Evolutionary conservation across 2,888 invertebrate species (phyloP), one percentile per base, ranked within the genome.

Genomic region (Cerastoderma edule): DNA sequence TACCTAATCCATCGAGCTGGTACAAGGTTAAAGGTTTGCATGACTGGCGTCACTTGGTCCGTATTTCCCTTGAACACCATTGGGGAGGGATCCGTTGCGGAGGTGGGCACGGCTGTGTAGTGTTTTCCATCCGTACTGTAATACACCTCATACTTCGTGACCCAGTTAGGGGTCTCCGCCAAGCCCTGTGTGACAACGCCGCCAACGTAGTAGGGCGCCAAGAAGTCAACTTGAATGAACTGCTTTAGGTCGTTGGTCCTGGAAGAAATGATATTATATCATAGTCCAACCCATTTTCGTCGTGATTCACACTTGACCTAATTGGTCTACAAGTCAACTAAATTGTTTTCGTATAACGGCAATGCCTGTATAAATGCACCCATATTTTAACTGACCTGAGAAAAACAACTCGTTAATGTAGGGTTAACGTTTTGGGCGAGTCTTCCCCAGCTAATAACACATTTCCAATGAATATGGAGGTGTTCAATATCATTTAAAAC

Each of bases 51-150:
- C 35, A 65, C 81, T 54, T 77, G 72, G 65, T 88, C 84, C 5
- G 70, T 80, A 68, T 86, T 86, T 1, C 85, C 87, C 27, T 54
- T 48, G 70, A 89, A 87, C 10, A 80, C 70, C 70, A 72, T 80
- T 8, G 78, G 80, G 0, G 78, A 39, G 13, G 75, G 75, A 64
- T 86, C 87, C 0, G 75, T 72, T 44, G 79, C 75, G 10, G 81
- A 83, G 24, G 69, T 69, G 8, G 84, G 77, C 8, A 86, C 56
- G 6, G 84, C 77, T 5, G 66, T 70, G 69, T 79, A 89, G 54
- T 80, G 78, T 46, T 72, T 73, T 32, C 88, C 89, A 60, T 88
- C 86, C 10, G 78, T 83, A 33, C 86, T 87, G 80, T 85, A 88
- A 82, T 84, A 83, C 10, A 88, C 72, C 56, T 78, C 78, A 53